phyloP scores from a whole-genome alignment of 1,140 invertebrate genomes.

The Chrysoperla carnea region DNA sequence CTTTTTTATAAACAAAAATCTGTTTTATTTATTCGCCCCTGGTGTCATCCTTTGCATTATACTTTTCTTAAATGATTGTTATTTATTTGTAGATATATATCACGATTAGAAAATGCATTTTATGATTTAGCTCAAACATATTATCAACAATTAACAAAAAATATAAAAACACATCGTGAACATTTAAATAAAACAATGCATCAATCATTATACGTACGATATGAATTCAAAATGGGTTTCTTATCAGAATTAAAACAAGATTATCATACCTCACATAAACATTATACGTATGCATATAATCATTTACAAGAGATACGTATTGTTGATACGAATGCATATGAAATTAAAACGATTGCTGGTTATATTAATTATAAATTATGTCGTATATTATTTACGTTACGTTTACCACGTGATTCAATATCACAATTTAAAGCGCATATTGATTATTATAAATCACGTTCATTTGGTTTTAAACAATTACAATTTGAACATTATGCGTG shows the following conservation, averaged over 20 bases:
- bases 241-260: constrained; percentile 88
- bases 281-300: constrained; percentile 85
- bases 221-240: constrained; percentile 97
- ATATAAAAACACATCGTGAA: constrained; percentile 75
- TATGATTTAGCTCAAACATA: constrained; percentile 83
- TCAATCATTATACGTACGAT: constrained; percentile 80
- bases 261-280: constrained; percentile 70
- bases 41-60: no score
- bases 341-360: constrained; percentile 88
- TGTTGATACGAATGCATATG: constrained; percentile 77
- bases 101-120: constrained; percentile 79
- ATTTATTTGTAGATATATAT: constrained; percentile 27
- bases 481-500: constrained; percentile 92
- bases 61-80: no score
- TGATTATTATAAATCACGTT: constrained; percentile 65
- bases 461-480: constrained; percentile 55
- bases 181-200: constrained; percentile 84
- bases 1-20: no score
- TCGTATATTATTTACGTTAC: constrained; percentile 70
- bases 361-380: constrained; percentile 94
- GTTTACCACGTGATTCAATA: constrained; percentile 82
- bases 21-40: no score
- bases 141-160: constrained; percentile 76
- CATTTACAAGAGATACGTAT: constrained; percentile 74
- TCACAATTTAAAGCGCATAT: constrained; percentile 82